phyloP scores from a whole-genome alignment of 2,113 vertebrate genomes.

The Prionailurus bengalensis region DNA sequence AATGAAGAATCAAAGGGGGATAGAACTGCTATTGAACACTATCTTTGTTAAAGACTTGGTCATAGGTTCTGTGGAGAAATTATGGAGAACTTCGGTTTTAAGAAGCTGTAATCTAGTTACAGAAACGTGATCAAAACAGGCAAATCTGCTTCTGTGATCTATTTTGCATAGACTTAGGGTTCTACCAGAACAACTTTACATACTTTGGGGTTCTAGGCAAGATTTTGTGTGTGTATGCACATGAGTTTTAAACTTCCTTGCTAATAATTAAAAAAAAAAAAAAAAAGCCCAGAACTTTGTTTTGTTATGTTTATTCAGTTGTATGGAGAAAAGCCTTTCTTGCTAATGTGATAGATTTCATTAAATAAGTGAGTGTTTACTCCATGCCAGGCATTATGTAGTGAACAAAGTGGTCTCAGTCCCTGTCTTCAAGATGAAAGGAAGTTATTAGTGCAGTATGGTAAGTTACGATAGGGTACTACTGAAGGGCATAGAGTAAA shows the following conservation, averaged over 20 bases:
- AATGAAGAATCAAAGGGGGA: slow-evolving; percentile 5
- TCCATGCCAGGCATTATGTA: not conserved
- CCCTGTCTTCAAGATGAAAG: not conserved
- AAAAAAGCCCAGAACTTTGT: not conserved
- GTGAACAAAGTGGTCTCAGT: not conserved
- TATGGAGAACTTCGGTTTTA: not conserved
- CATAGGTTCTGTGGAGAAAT: not conserved
- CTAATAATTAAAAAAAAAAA: not conserved
- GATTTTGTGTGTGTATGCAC: not conserved
- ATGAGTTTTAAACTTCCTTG: not conserved
- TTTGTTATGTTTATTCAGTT: not conserved
- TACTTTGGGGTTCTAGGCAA: not conserved
- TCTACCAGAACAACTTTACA: not conserved
- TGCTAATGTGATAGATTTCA: not conserved
- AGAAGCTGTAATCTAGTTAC: not conserved
- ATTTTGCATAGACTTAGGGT: not conserved
- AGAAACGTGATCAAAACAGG: not conserved
- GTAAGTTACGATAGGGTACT: not conserved
- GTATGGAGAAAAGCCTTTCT: not conserved
- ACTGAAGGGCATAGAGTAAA: not conserved
- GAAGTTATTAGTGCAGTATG: not conserved
- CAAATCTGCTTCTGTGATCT: not conserved
- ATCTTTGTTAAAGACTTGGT: not conserved
- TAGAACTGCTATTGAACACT: not conserved
- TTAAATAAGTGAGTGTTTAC: not conserved